A percentile compares a stretch with the other conserved stretches of the same genome.
phyloP scores from a whole-genome alignment of 1,140 invertebrate species.

The Tetramorium simillimum region DNA sequence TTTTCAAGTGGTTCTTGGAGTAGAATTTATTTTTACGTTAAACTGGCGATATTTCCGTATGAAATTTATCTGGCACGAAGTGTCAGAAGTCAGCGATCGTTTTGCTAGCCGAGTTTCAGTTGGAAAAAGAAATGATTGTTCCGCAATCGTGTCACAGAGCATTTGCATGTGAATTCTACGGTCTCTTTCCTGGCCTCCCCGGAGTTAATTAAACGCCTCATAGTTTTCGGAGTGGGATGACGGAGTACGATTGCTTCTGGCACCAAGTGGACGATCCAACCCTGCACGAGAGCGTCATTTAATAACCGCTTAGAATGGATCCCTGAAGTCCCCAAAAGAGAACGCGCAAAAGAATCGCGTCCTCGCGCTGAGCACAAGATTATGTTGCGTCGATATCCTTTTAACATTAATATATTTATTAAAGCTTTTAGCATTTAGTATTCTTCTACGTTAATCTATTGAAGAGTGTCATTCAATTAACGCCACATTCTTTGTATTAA shows the following conservation, averaged over 20 bases:
- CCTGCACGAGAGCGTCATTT: constrained; percentile 72
- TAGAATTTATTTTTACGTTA: constrained; percentile 13
- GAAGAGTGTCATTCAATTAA: neutral
- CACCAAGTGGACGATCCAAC: constrained; percentile 78
- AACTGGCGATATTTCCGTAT: constrained; percentile 1
- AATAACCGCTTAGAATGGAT: constrained; percentile 72
- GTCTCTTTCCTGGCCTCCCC: constrained; percentile 63
- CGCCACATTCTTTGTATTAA: neutral
- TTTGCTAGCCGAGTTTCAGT: constrained; percentile 59
- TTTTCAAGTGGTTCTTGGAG: neutral
- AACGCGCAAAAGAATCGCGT: constrained; percentile 11
- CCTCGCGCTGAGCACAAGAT: neutral
- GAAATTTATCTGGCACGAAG: constrained; percentile 48
- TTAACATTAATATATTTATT: neutral
- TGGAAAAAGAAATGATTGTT: constrained; percentile 68
- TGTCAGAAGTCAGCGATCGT: constrained; percentile 24
- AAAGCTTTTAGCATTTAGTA: neutral
- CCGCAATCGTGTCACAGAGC: constrained; percentile 65
- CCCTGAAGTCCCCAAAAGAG: neutral
- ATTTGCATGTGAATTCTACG: constrained; percentile 78
- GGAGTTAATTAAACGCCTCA: constrained; percentile 83
- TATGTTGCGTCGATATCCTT: constrained; percentile 9
- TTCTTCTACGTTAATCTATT: constrained; percentile 6
- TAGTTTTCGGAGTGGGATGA: constrained; percentile 78
- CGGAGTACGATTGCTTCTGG: constrained; percentile 71